Base-by-base conservation (phyloP, 2,797 vertebrate genomes). In the Iguana delicatissima region DNA sequence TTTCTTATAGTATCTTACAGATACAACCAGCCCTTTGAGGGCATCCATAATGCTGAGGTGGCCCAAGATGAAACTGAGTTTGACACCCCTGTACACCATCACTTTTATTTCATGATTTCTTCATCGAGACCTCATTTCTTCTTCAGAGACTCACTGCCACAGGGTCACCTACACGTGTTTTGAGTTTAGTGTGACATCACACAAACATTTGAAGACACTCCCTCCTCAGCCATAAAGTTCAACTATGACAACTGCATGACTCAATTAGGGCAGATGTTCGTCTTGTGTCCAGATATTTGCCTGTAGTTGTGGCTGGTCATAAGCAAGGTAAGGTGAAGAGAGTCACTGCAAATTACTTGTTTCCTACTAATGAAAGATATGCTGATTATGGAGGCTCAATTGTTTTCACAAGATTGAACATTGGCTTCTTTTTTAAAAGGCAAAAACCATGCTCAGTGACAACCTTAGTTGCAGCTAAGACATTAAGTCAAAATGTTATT, bases 141-240 rank as follows among this genome's bases (percentile, higher is more conserved):
- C 77, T 35, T 35, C 81, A 55, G 38, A 46, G 1, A 4, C 46
- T 55, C 46, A 73, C 0, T 8, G 72, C 3, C 14, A n/a, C 0
- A 0, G 0, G 0, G 16, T 77, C 6, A 46, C 18, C 74, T 42
- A 38, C 3, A 80, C 52, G 52, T n/a, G 1, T 38, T 72, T 5
- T 55, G 57, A 32, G 24, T 1, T 9, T 0, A 0, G 35, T 42
- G 22, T 46, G 32, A n/a, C 82, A 50, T 4, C 29, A 8, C 10
- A 12, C 52, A 52, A 52, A 8, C 52, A 52, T 52, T 52, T 52
- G 52, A 52, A 52, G 52, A 52, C 52, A 52, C 52, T 52, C 52
- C 52, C 52, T 12, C 52, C 52, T 52, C 52, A 52, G 7, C 52
- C 52, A 52, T 52, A 52, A 52, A 52, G 35, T 64, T 64, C 62